Percentiles rank a stretch among this genome's conserved stretches.
phyloP scores from a whole-genome alignment of 2,888 invertebrate species.

The Disparrhopalites patrizii region DNA sequence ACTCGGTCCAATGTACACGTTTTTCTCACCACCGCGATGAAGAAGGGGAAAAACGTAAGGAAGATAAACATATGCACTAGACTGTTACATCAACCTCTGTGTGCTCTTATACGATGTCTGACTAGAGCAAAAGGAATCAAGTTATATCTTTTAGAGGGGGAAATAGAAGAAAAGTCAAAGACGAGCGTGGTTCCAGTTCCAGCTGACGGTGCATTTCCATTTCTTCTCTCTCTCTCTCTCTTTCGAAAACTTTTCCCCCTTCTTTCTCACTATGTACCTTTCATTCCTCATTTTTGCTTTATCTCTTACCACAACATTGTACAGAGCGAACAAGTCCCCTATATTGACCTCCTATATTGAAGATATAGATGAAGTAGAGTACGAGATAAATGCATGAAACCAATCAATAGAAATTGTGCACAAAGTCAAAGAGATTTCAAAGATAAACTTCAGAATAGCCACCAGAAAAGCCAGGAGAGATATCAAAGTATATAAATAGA shows the following conservation, averaged over 20 bases:
- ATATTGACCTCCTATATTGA: background rate
- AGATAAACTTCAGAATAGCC: too few species aligned
- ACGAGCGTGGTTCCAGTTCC: background rate
- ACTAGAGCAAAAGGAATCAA: too few species aligned
- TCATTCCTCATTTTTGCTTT: too few species aligned
- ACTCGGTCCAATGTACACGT: background rate
- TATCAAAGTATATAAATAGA: too few species aligned
- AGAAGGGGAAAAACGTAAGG: background rate
- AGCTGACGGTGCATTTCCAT: slow-evolving; percentile 16
- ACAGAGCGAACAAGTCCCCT: background rate
- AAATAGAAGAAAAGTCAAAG: background rate
- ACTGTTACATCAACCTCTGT: background rate
- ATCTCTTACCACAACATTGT: too few species aligned
- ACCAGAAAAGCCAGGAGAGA: too few species aligned
- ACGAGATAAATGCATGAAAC: too few species aligned
- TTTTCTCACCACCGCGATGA: background rate
- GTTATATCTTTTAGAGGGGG: background rate
- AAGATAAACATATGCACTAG: too few species aligned
- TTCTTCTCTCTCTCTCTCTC: background rate
- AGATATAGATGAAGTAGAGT: too few species aligned
- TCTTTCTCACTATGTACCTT: background rate
- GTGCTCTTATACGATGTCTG: background rate
- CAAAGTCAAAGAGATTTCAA: too few species aligned
- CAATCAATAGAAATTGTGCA: too few species aligned
- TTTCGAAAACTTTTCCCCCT: background rate